These are phyloP conservation scores for Orchesella cincta DNA, from an alignment of 1,140 invertebrate genomes.

Conservation along the genomic window DNA sequence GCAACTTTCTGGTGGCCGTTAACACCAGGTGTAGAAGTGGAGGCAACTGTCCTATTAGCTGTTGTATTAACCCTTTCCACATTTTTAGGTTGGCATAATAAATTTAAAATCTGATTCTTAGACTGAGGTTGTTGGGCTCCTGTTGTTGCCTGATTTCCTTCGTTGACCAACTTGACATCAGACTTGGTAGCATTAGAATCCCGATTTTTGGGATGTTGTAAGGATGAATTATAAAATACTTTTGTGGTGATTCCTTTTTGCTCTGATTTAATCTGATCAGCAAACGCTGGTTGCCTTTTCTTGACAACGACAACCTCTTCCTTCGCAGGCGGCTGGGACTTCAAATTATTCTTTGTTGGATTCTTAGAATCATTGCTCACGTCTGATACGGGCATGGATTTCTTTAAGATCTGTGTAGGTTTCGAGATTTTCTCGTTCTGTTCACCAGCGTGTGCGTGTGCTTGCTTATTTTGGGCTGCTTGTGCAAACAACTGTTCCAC, in stretches of 20 bases:
- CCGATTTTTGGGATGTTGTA: too few species aligned
- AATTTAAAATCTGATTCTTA: constrained; percentile 12
- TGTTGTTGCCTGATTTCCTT: neutral
- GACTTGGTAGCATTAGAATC: neutral
- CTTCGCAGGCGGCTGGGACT: neutral
- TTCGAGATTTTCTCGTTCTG: too few species aligned
- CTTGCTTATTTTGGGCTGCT: neutral
- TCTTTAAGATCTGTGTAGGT: too few species aligned
- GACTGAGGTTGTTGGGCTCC: neutral
- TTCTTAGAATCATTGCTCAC: too few species aligned
- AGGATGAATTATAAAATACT: too few species aligned
- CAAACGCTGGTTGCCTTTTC: neutral
- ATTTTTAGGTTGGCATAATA: constrained; percentile 14
- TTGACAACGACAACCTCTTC: too few species aligned
- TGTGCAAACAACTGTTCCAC: constrained; percentile 12
- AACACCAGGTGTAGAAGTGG: neutral
- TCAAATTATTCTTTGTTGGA: too few species aligned
- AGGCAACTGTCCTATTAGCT: too few species aligned
- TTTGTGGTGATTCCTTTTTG: too few species aligned
- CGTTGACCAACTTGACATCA: neutral
- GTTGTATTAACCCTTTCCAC: neutral
- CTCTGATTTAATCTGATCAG: too few species aligned
- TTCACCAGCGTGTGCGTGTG: too few species aligned
- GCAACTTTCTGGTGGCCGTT: neutral
- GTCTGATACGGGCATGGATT: too few species aligned